A percentile compares a stretch with the other conserved stretches of the same genome.
Conservation (phyloP, 2,113 vertebrate genomes). For the Cyphomyrus plagiostoma region DNA sequence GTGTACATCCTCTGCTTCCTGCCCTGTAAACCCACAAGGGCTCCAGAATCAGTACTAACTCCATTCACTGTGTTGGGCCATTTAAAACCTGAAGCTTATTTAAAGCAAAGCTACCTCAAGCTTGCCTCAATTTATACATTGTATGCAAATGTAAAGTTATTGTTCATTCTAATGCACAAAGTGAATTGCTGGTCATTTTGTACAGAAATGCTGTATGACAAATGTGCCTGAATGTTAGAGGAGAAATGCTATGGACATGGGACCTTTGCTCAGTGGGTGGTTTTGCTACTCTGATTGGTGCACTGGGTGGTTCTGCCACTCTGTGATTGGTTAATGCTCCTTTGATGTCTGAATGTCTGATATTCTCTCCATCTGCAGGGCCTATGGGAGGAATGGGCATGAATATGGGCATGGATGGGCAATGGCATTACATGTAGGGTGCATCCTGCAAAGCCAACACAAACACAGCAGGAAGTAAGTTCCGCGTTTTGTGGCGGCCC, state of each 20-base stretch:
- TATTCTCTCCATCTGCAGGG: slow-evolving; percentile 82
- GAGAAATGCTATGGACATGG: neutral
- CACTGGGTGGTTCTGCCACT: neutral
- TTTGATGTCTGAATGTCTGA: slow-evolving; percentile 37
- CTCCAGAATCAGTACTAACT: neutral
- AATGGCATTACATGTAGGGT: slow-evolving; percentile 99
- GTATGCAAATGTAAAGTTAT: neutral
- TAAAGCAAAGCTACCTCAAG: neutral
- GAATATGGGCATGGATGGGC: slow-evolving; percentile 99
- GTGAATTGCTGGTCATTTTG: neutral
- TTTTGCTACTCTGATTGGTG: neutral
- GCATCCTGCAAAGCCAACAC: slow-evolving; percentile 89
- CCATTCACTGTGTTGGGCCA: neutral
- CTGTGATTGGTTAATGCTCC: neutral
- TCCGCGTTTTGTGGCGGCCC: slow-evolving; percentile 45
- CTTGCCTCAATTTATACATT: neutral
- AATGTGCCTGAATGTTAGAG: neutral
- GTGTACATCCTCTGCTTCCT: neutral
- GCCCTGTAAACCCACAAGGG: too few species aligned
- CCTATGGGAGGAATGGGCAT: slow-evolving; percentile 99
- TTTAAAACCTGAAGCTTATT: neutral
- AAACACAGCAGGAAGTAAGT: slow-evolving; percentile 99
- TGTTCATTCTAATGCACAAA: neutral
- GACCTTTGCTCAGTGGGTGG: neutral
- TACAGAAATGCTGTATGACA: neutral